Evolutionary conservation across 64 coral and sea anemone species (phyloP).

Genomic region (Actinia equina): DNA sequence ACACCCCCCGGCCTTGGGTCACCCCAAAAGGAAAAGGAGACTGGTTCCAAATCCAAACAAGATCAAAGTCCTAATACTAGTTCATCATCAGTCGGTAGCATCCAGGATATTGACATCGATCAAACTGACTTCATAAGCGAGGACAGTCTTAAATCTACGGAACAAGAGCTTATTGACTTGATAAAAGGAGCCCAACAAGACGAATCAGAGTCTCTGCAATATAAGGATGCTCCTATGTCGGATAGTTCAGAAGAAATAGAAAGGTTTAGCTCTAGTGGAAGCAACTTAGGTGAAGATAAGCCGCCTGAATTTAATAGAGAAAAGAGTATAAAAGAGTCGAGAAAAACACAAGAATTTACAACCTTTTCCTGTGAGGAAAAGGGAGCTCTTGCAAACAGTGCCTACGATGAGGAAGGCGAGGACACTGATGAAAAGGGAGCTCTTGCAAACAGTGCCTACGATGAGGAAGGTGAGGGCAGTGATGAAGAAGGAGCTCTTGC

Average conservation of each 20-base stretch:
- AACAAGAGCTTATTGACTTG: conserved; percentile 72
- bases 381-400: too few relatives aligned
- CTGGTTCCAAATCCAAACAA: too few relatives aligned
- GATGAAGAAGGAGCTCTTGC: not conserved
- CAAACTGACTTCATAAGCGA: conserved; percentile 80
- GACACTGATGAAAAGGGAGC: not conserved
- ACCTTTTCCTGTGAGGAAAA: too few relatives aligned
- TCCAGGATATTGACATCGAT: conserved; percentile 87
- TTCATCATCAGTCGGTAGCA: conserved; percentile 43
- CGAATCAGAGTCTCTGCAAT: not conserved
- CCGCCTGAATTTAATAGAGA: not conserved
- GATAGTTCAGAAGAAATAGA: conserved; percentile 65
- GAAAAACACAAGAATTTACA: not conserved
- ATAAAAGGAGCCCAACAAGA: conserved; percentile 37
- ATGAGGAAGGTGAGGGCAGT: conserved; percentile 12
- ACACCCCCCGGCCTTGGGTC: not conserved
- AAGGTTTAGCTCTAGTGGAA: conserved; percentile 28
- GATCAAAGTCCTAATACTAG: not conserved
- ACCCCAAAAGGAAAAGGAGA: not conserved
- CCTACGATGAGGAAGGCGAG: too few relatives aligned
- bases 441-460: not conserved
- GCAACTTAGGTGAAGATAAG: not conserved
- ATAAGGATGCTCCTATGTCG: not conserved
- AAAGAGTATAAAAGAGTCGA: not conserved
- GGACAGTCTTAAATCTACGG: conserved; percentile 42